Evolutionary conservation across 1,140 invertebrate genomes (phyloP), one percentile per base, ranked within the genome.

Genomic region (Mycetomoellerius zeteki): DNA sequence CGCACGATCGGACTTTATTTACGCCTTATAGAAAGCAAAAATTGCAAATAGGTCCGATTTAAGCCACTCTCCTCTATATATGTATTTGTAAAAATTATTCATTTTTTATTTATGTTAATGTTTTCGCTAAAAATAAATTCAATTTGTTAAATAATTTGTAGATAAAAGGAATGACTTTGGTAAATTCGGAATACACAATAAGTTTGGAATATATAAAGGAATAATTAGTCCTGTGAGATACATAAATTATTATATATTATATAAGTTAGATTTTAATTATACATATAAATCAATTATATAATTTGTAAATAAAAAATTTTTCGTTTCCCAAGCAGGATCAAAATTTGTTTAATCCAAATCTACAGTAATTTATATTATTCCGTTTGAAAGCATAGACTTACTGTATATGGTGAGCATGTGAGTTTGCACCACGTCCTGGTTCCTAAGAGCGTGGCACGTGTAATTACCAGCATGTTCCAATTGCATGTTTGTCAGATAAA

Each of bases 391-490:
- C 6, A 7, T 37, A 69, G 24, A 96, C 97, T 97, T 95, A 98
- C 97, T 97, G 93, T 98, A 97, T 30, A 98, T 97, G 47, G 96
- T 97, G 7, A 98, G 96, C 12, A 97, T 95, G 92, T 98, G 97
- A 3, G 97, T 97, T 93, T 98, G 97, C 58, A 97, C 96, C 27
- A 98, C 96, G 90, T 97, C 97, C 54, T 97, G 96, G 92, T 98
- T 97, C 43, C 97, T 96, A 87, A 97, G 96, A 30, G 97, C 97
- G 91, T 98, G 97, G 93, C 98, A 98, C 0, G 97, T 97, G 94
- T 98, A 98, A 95, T 98, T 98, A 14, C 98, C 98, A 37, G 97
- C 97, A 92, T 98, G 97, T 27, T 97, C 96, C 47, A 98, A 95
- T 89, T 97, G 97, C 60, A 98, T 96, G 71, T 97, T 96, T 47